Conservation (phyloP, 2,113 vertebrate species). For the Sclerurus mexicanus region DNA sequence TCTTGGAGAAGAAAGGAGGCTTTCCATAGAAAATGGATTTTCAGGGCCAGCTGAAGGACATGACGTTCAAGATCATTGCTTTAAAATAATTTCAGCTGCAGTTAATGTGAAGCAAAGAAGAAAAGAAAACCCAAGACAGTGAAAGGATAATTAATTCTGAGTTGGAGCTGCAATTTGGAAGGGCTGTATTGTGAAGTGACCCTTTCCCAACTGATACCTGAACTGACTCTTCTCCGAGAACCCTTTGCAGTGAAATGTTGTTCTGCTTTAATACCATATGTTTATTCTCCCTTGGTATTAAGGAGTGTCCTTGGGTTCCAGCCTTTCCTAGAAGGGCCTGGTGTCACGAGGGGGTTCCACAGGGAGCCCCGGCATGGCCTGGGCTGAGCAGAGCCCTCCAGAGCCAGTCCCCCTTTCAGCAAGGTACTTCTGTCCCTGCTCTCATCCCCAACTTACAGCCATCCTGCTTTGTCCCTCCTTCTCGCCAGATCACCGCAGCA, state of each 20-base stretch:
- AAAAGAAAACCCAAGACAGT: conserved; percentile 58
- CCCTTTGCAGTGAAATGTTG: not conserved
- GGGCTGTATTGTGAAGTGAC: conserved; percentile 58
- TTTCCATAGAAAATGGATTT: conserved; percentile 55
- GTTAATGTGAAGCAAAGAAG: conserved; percentile 60
- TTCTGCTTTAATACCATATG: not conserved
- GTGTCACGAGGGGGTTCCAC: accelerated
- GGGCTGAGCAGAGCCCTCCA: not conserved
- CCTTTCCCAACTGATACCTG: not conserved
- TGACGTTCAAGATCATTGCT: conserved; percentile 60
- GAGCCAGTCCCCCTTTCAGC: not conserved
- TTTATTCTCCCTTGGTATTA: not conserved
- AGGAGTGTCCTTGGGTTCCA: not conserved
- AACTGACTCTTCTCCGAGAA: not conserved
- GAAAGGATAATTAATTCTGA: conserved; percentile 60
- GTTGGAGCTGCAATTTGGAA: conserved; percentile 54
- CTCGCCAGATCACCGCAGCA: accelerated
- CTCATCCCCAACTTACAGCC: not conserved
- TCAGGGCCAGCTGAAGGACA: conserved; percentile 67
- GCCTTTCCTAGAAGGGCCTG: not conserved
- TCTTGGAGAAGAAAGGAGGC: conserved; percentile 34
- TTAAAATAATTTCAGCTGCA: conserved; percentile 64
- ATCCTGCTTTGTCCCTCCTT: not conserved
- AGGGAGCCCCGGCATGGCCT: not conserved
- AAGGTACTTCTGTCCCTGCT: not conserved